Base-by-base conservation (phyloP, 1,140 invertebrate species). In the Homarus americanus region DNA sequence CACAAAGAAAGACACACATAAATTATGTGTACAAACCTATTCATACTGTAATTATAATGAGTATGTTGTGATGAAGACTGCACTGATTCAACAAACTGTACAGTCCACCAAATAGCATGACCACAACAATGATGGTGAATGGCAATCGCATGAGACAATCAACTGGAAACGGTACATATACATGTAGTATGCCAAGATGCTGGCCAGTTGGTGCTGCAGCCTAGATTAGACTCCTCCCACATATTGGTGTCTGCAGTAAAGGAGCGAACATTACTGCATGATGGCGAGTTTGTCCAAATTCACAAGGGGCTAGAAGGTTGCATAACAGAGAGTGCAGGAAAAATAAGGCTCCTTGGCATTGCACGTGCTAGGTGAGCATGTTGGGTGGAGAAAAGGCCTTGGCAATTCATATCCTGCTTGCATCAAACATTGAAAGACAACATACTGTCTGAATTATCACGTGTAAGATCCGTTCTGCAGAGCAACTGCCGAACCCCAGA, bases 291-390 rank as follows among this genome's bases (percentile, higher is more conserved):
- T 32, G 24, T 49, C 41, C 38, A 80, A 80, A 80, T 80, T 44
- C 38, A 80, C n/a, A 44, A 32, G 32, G 20, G 78, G 41, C 44
- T 80, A 24, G 20, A 80, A 80, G 32, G 49, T 41, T 44, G 78
- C 32, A 80, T 41, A 44, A 44, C 36, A 44, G 78, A 80, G 28
- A 80, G 38, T 44, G 20, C 32, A n/a, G 49, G 24, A 80, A 20
- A 15, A 66, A 83, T 58, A 63, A 83, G n/a, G 63, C 82, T 34
- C 20, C 66, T 34, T 83, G 82, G 63, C 82, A 83, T 83, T 58
- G n/a, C 36, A 83, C n/a, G 28, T 83, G 82, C 53, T 83, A 83
- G 32, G 53, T 80, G 38, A 80, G 24, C 41, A 49, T 80, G 78
- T 32, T 72, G 34, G 34, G 41, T 78, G 78, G 78, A 40, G 78